phyloP scores from a whole-genome alignment of 2,113 vertebrate genomes.

The Leucoraja erinaceus region DNA sequence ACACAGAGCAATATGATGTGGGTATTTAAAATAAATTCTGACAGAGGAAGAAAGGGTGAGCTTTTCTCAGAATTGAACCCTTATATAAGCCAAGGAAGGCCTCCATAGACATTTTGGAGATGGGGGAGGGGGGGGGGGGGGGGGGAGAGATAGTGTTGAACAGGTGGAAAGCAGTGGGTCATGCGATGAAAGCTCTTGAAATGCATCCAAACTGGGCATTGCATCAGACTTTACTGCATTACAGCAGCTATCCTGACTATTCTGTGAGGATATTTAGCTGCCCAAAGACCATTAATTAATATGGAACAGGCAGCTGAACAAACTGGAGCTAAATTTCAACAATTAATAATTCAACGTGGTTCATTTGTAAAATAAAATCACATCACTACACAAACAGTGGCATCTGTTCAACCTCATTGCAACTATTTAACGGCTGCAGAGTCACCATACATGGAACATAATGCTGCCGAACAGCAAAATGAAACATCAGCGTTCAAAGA shows the following conservation, averaged over 20 bases:
- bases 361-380: too few species aligned
- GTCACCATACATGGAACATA: too few species aligned
- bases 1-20: too few species aligned
- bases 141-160: neutral
- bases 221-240: neutral
- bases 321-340: neutral
- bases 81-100: too few species aligned
- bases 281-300: neutral
- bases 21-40: too few species aligned
- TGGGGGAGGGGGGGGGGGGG: neutral
- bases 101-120: neutral
- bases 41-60: too few species aligned
- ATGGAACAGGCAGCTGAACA: neutral
- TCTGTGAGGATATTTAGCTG: neutral
- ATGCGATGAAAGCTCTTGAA: neutral
- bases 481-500: neutral
- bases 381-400: neutral
- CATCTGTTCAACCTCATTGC: neutral
- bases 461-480: neutral
- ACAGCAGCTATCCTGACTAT: neutral
- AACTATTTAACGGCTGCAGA: neutral
- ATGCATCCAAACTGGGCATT: neutral
- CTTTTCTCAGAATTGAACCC: too few species aligned
- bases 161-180: neutral
- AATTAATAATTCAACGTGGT: constrained; percentile 14